Conservation (phyloP, 2,888 invertebrate species). For the Halictus ligatus region DNA sequence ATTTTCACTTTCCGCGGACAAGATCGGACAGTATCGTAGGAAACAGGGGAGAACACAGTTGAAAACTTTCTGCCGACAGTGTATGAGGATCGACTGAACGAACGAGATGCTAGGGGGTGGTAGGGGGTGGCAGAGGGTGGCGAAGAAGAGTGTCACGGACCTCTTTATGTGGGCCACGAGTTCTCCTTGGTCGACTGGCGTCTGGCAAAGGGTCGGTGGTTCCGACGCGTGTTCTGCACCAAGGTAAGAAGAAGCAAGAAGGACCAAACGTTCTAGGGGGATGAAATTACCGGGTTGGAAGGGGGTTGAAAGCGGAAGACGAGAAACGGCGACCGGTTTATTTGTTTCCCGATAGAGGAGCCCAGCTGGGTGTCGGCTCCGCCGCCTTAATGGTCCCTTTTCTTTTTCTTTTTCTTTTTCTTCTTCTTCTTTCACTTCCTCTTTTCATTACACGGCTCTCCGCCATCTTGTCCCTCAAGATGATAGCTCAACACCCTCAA, state of each 20-base stretch:
- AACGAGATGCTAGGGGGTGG: not conserved
- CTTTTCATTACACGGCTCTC: not conserved
- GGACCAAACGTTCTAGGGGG: not conserved
- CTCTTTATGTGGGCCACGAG: constrained; percentile 60
- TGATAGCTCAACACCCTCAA: not conserved
- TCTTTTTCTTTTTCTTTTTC: not conserved
- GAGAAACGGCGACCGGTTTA: constrained; percentile 49
- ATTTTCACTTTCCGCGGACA: not conserved
- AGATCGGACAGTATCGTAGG: not conserved
- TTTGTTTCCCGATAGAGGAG: constrained; percentile 45
- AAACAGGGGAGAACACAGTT: not conserved
- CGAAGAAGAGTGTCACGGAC: constrained; percentile 49
- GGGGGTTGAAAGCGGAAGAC: constrained; percentile 19
- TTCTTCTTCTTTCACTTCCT: not conserved
- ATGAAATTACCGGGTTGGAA: constrained; percentile 34
- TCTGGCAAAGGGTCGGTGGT: constrained; percentile 30
- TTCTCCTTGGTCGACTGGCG: constrained; percentile 29
- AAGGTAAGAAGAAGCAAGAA: not conserved
- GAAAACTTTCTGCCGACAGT: constrained; percentile 20
- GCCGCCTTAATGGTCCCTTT: not conserved
- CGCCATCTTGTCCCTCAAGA: not conserved
- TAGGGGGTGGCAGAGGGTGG: not conserved
- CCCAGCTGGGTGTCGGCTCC: constrained; percentile 7
- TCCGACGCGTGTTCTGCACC: constrained; percentile 29
- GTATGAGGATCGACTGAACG: constrained; percentile 21